Base-by-base conservation (phyloP, 2,113 vertebrate genomes). In the Megaceryle maxima region DNA sequence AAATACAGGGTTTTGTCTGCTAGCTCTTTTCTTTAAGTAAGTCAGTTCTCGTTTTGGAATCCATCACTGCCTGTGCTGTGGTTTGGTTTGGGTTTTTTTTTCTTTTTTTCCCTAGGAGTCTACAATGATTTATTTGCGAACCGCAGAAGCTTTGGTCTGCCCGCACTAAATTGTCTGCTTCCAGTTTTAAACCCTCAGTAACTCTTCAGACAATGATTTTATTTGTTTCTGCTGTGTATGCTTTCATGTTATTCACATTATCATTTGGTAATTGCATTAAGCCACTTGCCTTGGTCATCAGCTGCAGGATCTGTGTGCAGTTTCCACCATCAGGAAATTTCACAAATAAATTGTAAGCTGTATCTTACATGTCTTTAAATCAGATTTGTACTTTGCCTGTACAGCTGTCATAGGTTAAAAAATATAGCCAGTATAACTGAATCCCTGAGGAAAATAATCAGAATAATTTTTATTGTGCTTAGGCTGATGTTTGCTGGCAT, bases 1-100 rank as follows among this genome's bases (percentile, higher is more conserved):
- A 84, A 81, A 83, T 62, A 9, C 69, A 78, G 35, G 60, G 64
- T 90, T 94, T 84, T 31, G 5, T 91, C 56, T 79, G 57, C 69
- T 93, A 22, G 56, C 39, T 87, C 64, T 86, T 88, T 82, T 64
- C n/a, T 88, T 91, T 37, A 29, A 75, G 69, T 21, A 11, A 37
- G 68, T 88, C 85, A 37, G 53, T 91, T 95, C 80, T 91, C 35
- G 69, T 93, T 93, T 73, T 82, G 69, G 35, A 90, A 62, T 72
- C 57, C 62, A 25, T 84, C 86, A 26, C 60, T 74, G 46, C 37
- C 16, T 92, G 29, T 85, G 33, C 75, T 78, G 68, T 77, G 31
- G 17, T 64, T 74, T 73, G 37, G 6, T 17, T 72, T 60, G 59
- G 26, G 29, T 43, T 57, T 25, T 5, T 11, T n/a, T 21, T 33